Conservation (phyloP, 2,113 vertebrate species). For the Oryzias curvinotus region DNA sequence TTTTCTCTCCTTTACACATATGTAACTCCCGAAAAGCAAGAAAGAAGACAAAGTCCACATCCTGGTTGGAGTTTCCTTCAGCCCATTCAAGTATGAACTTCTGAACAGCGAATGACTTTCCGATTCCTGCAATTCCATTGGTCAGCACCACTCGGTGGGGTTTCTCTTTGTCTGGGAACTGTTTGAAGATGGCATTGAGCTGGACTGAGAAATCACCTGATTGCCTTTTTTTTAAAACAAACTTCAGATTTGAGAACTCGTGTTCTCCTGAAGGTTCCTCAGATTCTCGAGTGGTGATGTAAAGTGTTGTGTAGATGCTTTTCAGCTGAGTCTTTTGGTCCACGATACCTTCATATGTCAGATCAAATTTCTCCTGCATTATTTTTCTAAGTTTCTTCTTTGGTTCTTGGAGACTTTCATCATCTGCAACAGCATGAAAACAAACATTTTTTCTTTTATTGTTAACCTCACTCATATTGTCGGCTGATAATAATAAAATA, state of each 20-base stretch:
- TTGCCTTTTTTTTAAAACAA: fast-evolving
- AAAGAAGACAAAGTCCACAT: constrained; percentile 47
- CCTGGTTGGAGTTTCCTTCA: neutral
- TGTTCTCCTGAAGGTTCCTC: constrained; percentile 14
- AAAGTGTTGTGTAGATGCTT: constrained; percentile 27
- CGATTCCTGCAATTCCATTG: constrained; percentile 49
- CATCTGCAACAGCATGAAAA: constrained; percentile 18
- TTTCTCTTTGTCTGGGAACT: neutral
- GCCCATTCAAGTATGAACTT: constrained; percentile 57
- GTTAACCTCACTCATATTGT: neutral
- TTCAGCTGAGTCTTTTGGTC: constrained; percentile 9
- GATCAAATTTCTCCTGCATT: neutral
- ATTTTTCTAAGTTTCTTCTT: neutral
- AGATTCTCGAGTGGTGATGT: constrained; percentile 9
- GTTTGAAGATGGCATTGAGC: constrained; percentile 24
- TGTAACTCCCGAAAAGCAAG: constrained; percentile 55
- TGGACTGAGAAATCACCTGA: fast-evolving
- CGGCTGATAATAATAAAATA: too few species aligned
- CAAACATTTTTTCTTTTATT: neutral
- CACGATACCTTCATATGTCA: constrained; percentile 19
- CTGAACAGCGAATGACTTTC: constrained; percentile 52
- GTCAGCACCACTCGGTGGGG: constrained; percentile 26
- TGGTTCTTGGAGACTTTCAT: neutral
- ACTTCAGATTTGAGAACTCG: neutral
- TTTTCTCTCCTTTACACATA: constrained; percentile 20